Evolutionary conservation across 2,888 invertebrate genomes (phyloP).

Genomic region (Cheiracanthium punctorium): DNA sequence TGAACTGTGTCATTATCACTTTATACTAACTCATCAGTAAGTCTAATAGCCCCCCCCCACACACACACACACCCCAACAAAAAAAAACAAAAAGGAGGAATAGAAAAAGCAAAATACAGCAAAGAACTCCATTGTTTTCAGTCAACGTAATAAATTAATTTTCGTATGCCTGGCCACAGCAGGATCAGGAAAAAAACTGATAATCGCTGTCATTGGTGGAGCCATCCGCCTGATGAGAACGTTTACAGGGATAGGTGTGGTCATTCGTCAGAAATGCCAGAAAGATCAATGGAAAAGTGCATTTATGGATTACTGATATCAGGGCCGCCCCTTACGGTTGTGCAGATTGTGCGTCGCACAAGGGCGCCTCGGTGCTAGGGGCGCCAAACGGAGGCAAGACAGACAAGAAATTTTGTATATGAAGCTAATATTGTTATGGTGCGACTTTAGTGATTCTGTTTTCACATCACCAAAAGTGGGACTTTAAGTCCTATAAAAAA

Average conservation of each 20-base stretch:
- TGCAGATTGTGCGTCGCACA: no score
- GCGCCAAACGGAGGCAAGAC: no score
- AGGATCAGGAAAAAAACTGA: background rate
- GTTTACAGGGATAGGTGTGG: constrained; percentile 10
- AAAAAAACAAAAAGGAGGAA: no score
- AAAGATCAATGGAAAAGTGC: background rate
- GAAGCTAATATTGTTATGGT: no score
- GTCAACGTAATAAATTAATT: constrained; percentile 7
- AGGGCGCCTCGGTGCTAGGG: no score
- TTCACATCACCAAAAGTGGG: no score
- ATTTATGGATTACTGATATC: background rate
- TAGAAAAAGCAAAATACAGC: background rate
- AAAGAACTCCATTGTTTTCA: background rate
- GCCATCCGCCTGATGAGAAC: constrained; percentile 12
- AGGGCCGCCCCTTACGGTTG: no score
- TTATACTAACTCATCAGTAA: background rate
- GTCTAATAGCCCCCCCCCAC: background rate
- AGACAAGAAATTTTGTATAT: no score
- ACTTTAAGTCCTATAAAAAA: no score
- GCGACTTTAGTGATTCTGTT: no score
- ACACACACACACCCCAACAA: no score
- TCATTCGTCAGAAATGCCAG: background rate
- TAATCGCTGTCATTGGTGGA: constrained; percentile 13
- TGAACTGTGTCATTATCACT: background rate
- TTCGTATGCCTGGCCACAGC: constrained; percentile 10